phyloP scores from a whole-genome alignment of 2,797 vertebrate genomes.

The Xenops minutus region DNA sequence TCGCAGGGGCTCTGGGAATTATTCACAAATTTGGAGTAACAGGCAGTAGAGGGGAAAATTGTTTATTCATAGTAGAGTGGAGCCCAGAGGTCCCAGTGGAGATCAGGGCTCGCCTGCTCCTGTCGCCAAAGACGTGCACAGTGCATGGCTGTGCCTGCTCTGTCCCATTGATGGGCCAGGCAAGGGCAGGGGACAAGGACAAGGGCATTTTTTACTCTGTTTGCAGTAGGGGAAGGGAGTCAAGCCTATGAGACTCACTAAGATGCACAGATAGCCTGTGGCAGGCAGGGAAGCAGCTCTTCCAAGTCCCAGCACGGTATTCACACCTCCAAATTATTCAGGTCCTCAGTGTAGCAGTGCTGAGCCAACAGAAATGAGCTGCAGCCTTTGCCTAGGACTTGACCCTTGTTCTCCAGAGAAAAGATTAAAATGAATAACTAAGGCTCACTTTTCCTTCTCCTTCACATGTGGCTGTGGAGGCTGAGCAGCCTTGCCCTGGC shows the following conservation, averaged over 20 bases:
- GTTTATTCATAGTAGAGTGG: background rate
- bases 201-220: background rate
- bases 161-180: background rate
- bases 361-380: background rate
- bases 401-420: background rate
- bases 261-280: background rate
- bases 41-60: background rate
- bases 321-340: background rate
- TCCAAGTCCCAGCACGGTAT: background rate
- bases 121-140: fast-evolving
- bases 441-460: background rate
- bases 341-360: background rate
- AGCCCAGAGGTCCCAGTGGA: background rate
- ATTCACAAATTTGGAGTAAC: background rate
- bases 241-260: background rate
- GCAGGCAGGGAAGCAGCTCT: background rate
- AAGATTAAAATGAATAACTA: background rate
- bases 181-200: background rate
- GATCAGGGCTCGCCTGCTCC: background rate
- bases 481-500: background rate
- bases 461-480: background rate
- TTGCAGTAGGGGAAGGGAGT: background rate
- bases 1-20: background rate
- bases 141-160: background rate
- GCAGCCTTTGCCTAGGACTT: background rate